A percentile compares a stretch with the other conserved stretches of the same genome.
Evolutionary conservation across 2,888 invertebrate species (phyloP).

Genomic region (Acleris laterana): DNA sequence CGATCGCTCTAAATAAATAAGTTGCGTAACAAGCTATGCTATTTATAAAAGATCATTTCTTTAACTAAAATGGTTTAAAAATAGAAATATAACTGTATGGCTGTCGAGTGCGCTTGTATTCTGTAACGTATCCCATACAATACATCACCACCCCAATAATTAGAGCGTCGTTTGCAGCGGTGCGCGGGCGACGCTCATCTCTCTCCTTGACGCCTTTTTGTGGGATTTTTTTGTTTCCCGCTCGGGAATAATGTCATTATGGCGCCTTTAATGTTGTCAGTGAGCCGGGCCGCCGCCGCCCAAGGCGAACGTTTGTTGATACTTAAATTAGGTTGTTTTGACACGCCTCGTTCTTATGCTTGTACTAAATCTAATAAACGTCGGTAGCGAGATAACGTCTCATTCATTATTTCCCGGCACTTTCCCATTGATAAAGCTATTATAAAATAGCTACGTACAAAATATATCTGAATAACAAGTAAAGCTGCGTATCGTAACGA

Average conservation of each 20-base stretch:
- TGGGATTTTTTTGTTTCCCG: constrained; percentile 76
- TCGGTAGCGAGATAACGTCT: constrained; percentile 68
- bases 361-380: constrained; percentile 83
- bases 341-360: constrained; percentile 83
- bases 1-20: not conserved
- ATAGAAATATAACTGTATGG: constrained; percentile 23
- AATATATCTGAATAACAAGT: not conserved
- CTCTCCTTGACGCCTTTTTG: constrained; percentile 79
- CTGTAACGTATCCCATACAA: constrained; percentile 56
- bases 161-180: constrained; percentile 62
- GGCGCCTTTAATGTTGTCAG: constrained; percentile 84
- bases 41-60: constrained; percentile 4
- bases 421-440: constrained; percentile 53
- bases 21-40: constrained; percentile 3
- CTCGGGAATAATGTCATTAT: constrained; percentile 83
- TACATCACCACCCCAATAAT: constrained; percentile 71
- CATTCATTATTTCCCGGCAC: constrained; percentile 68
- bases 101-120: constrained; percentile 28
- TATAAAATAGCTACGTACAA: constrained; percentile 51
- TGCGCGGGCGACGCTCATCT: constrained; percentile 59
- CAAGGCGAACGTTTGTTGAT: constrained; percentile 84
- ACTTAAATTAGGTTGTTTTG: constrained; percentile 85
- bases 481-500: constrained; percentile 44
- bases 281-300: constrained; percentile 75
- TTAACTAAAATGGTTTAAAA: constrained; percentile 24